Percentiles rank a stretch among this genome's conserved stretches.
Conservation (phyloP, 2,797 vertebrate genomes). For the Alfaro cultratus region DNA sequence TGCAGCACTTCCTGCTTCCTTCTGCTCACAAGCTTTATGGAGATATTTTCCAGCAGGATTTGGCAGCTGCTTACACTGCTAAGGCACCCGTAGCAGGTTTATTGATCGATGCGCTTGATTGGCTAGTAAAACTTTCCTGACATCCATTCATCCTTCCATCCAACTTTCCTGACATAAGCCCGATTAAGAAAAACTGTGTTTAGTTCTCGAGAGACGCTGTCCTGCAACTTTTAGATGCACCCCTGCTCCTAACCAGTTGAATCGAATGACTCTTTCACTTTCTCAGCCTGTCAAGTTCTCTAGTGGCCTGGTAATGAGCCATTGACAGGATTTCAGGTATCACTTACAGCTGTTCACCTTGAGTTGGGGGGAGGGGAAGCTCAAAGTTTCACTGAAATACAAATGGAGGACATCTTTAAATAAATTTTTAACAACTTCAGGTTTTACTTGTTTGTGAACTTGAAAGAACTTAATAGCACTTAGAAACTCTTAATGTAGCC, state of each 20-base stretch:
- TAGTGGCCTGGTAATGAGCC: neutral
- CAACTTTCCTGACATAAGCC: neutral
- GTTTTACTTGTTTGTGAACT: conserved; percentile 8
- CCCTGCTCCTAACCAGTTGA: neutral
- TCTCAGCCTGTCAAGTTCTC: neutral
- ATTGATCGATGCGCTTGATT: neutral
- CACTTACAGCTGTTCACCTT: no score
- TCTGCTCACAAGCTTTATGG: neutral
- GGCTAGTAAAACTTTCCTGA: neutral
- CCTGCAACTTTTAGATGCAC: neutral
- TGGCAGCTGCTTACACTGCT: neutral
- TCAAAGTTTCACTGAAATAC: neutral
- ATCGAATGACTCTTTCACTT: neutral
- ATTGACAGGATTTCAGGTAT: neutral
- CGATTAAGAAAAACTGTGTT: neutral
- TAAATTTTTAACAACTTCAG: neutral
- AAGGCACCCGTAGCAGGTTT: neutral
- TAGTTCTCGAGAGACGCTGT: neutral
- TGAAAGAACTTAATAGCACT: neutral
- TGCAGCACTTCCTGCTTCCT: neutral
- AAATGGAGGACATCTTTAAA: neutral
- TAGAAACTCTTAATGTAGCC: neutral
- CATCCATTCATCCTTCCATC: no score
- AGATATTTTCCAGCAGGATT: neutral
- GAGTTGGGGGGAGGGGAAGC: neutral